These are phyloP conservation scores for Madoqua kirkii DNA, from an alignment of 2,113 vertebrate species.

Conservation along the genomic window DNA sequence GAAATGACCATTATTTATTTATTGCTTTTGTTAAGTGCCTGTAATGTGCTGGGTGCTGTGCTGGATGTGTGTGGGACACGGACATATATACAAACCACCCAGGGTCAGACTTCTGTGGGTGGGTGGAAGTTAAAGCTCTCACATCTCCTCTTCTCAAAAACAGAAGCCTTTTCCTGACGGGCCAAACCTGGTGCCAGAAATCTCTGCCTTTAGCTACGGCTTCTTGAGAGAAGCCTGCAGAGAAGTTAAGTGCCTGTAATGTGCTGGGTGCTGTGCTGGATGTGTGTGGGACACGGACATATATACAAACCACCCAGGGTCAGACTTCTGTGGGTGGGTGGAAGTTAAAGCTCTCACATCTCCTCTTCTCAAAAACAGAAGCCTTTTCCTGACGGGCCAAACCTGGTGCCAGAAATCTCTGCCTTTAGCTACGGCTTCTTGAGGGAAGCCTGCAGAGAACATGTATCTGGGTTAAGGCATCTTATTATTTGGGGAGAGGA, in stretches of 20 bases:
- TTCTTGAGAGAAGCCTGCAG: background rate
- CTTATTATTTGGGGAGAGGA: background rate
- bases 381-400: background rate
- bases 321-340: background rate
- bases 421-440: background rate
- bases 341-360: background rate
- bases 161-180: background rate
- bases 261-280: background rate
- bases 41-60: background rate
- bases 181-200: background rate
- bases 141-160: background rate
- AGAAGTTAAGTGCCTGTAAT: conserved; percentile 6
- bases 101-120: background rate
- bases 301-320: background rate
- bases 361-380: background rate
- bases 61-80: background rate
- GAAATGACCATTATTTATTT: background rate
- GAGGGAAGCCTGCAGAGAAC: background rate
- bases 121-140: background rate
- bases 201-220: accelerated
- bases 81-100: background rate
- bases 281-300: background rate
- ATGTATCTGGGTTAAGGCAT: background rate
- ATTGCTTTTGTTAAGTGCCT: conserved; percentile 45
- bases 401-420: background rate